These are phyloP conservation scores for Oscheius sp. DNA, from an alignment of 2,888 invertebrate species.

Conservation along the genomic window DNA sequence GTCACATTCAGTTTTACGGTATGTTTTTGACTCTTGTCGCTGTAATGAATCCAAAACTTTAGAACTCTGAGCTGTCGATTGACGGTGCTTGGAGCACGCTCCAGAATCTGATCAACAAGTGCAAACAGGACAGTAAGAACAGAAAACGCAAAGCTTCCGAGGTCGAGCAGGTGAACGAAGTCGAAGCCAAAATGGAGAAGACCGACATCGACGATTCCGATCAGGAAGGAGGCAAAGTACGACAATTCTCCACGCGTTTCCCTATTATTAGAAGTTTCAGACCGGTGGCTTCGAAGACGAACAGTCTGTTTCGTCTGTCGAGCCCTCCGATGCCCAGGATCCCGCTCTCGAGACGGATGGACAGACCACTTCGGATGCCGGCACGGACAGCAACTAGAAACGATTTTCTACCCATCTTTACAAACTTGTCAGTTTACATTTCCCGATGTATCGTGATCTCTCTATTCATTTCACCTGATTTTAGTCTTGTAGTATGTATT, in stretches of 20 bases:
- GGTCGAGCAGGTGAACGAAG: neutral
- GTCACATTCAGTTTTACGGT: constrained; percentile 58
- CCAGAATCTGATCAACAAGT: constrained; percentile 11
- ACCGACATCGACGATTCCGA: constrained; percentile 3
- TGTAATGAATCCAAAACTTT: neutral
- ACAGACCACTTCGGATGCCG: too few species aligned
- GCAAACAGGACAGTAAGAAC: constrained; percentile 9
- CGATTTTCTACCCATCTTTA: too few species aligned
- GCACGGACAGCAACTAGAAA: too few species aligned
- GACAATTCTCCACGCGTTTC: neutral
- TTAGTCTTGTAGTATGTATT: too few species aligned
- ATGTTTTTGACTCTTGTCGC: neutral
- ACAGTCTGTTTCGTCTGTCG: constrained; percentile 5
- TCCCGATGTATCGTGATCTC: too few species aligned
- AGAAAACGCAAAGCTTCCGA: constrained; percentile 9
- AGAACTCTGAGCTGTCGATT: constrained; percentile 36
- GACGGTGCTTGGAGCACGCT: constrained; percentile 13
- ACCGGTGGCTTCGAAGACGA: constrained; percentile 15
- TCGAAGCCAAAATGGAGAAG: constrained; percentile 23
- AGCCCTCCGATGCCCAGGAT: neutral
- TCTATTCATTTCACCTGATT: too few species aligned
- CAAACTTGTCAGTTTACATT: too few species aligned
- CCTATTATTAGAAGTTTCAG: neutral
- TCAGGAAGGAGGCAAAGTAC: neutral
- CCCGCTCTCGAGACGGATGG: neutral